Evolutionary conservation across 2,797 vertebrate genomes (phyloP).

Genomic region (Pangasius larnaudii): DNA sequence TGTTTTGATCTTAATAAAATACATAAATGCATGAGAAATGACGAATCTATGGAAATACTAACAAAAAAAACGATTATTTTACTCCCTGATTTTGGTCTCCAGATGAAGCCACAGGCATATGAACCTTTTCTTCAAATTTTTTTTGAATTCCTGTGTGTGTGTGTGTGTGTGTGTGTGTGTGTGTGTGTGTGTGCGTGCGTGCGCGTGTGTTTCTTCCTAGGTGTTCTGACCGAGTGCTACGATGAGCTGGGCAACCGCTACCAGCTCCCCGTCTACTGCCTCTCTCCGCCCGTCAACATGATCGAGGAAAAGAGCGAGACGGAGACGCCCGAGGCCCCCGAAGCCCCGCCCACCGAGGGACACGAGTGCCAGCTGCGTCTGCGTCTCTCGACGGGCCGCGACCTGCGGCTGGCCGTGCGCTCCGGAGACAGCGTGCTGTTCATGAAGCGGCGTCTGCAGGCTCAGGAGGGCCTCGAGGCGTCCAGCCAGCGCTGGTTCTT

Average conservation of each 20-base stretch:
- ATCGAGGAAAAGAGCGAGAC: conserved; percentile 93
- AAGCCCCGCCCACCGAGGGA: conserved; percentile 84
- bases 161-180: conserved; percentile 36
- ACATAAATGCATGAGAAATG: background rate
- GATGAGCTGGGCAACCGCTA: conserved; percentile 98
- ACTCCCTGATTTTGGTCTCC: background rate
- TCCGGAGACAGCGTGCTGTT: conserved; percentile 92
- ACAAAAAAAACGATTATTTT: background rate
- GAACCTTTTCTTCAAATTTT: background rate
- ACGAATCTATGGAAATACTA: background rate
- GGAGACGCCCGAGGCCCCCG: conserved; percentile 87
- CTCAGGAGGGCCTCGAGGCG: conserved; percentile 85
- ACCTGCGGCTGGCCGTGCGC: conserved; percentile 89
- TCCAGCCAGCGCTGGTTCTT: conserved; percentile 95
- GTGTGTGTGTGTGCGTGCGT: background rate
- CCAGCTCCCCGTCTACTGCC: conserved; percentile 97
- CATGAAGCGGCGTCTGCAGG: conserved; percentile 93
- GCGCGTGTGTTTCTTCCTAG: conserved; percentile 66
- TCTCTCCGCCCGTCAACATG: conserved; percentile 96
- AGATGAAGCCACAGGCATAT: background rate
- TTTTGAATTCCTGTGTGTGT: background rate
- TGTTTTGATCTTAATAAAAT: background rate
- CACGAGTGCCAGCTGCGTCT: conserved; percentile 94
- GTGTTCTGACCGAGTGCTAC: conserved; percentile 95
- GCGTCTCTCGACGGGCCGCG: conserved; percentile 93